Evolutionary conservation across 2,797 vertebrate genomes (phyloP).

Genomic region (Paedocypris micromegethes): DNA sequence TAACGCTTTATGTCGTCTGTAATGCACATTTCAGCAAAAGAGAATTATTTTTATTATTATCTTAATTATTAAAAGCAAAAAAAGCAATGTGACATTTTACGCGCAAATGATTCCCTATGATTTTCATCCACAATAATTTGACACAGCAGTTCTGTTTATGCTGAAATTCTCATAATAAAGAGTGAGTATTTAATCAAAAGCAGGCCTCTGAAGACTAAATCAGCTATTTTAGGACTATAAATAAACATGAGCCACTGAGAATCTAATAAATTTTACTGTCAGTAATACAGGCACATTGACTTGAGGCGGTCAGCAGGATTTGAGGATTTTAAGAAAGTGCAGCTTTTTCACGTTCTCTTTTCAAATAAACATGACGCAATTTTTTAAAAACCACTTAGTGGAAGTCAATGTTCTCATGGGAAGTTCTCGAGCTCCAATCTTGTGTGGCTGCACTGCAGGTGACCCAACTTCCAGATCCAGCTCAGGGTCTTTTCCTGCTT

Average conservation of each 20-base stretch:
- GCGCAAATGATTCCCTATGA: too few relatives aligned
- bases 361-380: not conserved
- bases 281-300: conserved; percentile 1
- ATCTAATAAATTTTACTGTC: conserved; percentile 1
- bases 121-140: conserved; percentile 6
- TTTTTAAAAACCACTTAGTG: not conserved
- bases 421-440: too few relatives aligned
- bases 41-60: too few relatives aligned
- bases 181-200: conserved; percentile 25
- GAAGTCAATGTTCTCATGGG: too few relatives aligned
- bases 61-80: too few relatives aligned
- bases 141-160: conserved; percentile 23
- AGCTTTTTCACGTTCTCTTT: not conserved
- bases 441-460: too few relatives aligned
- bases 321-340: not conserved
- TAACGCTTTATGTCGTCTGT: too few relatives aligned
- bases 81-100: too few relatives aligned
- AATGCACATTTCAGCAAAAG: too few relatives aligned
- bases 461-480: too few relatives aligned
- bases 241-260: conserved; percentile 3
- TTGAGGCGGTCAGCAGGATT: conserved; percentile 7
- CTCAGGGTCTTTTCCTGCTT: too few relatives aligned
- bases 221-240: conserved; percentile 9
- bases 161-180: conserved; percentile 5
- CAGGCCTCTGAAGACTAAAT: conserved; percentile 19